These are phyloP conservation scores for Axis porcinus DNA, from an alignment of 2,113 vertebrate genomes.

Conservation along the genomic window DNA sequence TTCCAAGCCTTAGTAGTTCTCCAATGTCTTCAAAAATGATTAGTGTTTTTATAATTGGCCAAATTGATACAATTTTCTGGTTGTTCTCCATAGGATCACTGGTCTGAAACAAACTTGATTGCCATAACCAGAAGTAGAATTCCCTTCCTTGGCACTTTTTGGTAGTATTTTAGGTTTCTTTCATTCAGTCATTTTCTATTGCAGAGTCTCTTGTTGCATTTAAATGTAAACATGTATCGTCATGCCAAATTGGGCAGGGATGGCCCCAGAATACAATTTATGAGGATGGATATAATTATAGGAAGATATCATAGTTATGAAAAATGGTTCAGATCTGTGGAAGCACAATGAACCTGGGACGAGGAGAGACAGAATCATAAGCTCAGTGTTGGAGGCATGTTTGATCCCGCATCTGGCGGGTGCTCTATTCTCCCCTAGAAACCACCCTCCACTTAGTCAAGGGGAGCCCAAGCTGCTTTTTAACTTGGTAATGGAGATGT, in stretches of 20 bases:
- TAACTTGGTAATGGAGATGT: background rate
- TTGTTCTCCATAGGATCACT: background rate
- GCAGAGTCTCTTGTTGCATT: slow-evolving; percentile 49
- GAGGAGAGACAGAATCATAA: background rate
- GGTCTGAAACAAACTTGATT: background rate
- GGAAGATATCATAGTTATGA: slow-evolving; percentile 2
- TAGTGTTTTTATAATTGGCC: background rate
- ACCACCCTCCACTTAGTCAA: background rate
- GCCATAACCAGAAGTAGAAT: background rate
- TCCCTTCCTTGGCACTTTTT: background rate
- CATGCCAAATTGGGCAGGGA: slow-evolving; percentile 24
- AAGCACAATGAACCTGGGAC: background rate
- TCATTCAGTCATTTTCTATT: slow-evolving; percentile 55
- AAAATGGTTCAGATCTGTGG: slow-evolving; percentile 7
- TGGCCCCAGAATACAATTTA: slow-evolving; percentile 45
- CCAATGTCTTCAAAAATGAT: background rate
- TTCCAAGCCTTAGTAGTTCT: background rate
- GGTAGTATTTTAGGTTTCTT: slow-evolving; percentile 6
- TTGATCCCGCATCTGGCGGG: background rate
- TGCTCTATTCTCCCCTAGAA: background rate
- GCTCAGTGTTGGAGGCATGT: background rate
- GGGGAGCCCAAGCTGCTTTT: background rate
- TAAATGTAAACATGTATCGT: slow-evolving; percentile 69
- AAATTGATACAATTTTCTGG: background rate
- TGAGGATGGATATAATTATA: slow-evolving; percentile 36